Base-by-base conservation (phyloP, 2,113 vertebrate species). In the Dasyornis broadbenti region DNA sequence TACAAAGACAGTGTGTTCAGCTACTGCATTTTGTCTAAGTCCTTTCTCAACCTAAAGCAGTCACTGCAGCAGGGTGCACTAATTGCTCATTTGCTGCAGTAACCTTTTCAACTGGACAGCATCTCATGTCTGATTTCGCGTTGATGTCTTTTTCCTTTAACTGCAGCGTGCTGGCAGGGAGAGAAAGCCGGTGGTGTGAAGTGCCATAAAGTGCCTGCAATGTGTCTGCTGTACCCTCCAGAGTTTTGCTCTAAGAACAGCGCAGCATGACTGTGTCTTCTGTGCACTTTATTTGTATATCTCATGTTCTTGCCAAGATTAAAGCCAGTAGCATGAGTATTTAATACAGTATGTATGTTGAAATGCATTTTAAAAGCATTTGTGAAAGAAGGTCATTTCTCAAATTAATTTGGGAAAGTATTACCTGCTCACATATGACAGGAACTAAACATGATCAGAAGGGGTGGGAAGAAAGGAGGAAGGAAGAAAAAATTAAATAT, bases 21-120 rank as follows among this genome's bases (percentile, higher is more conserved):
- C 69, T 93, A 83, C 90, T 96, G 94, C 89, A 60, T 90, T 95
- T 92, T 92, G 31, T 27, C n/a, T 15, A 7, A 59, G 82, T 79
- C 66, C 61, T 93, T 89, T 95, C 94, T 89, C 86, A 93, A 56
- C 75, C 92, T 94, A 66, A 90, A 96, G 59, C 71, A 59, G 82
- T 40, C 9, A 27, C 7, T 57, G 89, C 92, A 96, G 97, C 73
- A 84, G 92, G 95, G 91, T 96, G 52, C 89, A 87, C 80, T 98
- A 97, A 97, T 97, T 98, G 96, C 95, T 97, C 95, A 95, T 98
- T 97, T 97, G 96, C 78, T 15, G 94, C 68, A 23, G 82, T 96
- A 96, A 97, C 92, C 96, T 98, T 98, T 98, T 96, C 96, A 97
- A 91, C 90, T 85, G 95, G 96, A 95, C 90, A 88, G 95, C 31